These are phyloP conservation scores for Blastobasis adustella DNA, from an alignment of 2,888 invertebrate genomes.

Conservation along the genomic window DNA sequence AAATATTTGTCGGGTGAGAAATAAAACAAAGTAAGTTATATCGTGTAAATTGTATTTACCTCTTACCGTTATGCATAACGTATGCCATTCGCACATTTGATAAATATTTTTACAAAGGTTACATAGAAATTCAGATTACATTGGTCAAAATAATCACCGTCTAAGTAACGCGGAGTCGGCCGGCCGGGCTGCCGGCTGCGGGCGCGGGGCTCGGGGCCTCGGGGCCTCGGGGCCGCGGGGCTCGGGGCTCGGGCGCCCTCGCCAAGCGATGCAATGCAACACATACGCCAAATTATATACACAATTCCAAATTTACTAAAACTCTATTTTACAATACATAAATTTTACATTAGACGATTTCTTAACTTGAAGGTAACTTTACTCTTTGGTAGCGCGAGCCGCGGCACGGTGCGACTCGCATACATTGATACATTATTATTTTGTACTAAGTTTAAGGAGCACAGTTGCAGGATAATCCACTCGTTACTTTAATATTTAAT, in stretches of 20 bases:
- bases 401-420: slow-evolving; percentile 32
- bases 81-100: slow-evolving; percentile 58
- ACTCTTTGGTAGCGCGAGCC: slow-evolving; percentile 72
- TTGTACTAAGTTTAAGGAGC: not conserved
- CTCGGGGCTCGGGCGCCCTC: no score
- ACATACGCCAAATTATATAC: slow-evolving; percentile 63
- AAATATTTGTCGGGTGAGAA: slow-evolving; percentile 15
- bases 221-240: no score
- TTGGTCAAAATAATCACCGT: slow-evolving; percentile 69
- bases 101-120: slow-evolving; percentile 70
- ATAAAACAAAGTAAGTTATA: slow-evolving; percentile 46
- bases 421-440: not conserved
- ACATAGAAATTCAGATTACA: slow-evolving; percentile 68
- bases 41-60: slow-evolving; percentile 75
- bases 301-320: slow-evolving; percentile 50
- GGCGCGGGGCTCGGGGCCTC: no score
- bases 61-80: slow-evolving; percentile 66
- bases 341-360: slow-evolving; percentile 18
- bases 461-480: no score
- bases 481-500: not conserved
- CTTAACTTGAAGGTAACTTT: slow-evolving; percentile 69
- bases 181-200: no score
- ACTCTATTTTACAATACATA: slow-evolving; percentile 50
- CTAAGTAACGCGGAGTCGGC: slow-evolving; percentile 22
- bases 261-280: slow-evolving; percentile 48